Conservation (phyloP, 2,113 vertebrate species). For the Arenaria interpres region DNA sequence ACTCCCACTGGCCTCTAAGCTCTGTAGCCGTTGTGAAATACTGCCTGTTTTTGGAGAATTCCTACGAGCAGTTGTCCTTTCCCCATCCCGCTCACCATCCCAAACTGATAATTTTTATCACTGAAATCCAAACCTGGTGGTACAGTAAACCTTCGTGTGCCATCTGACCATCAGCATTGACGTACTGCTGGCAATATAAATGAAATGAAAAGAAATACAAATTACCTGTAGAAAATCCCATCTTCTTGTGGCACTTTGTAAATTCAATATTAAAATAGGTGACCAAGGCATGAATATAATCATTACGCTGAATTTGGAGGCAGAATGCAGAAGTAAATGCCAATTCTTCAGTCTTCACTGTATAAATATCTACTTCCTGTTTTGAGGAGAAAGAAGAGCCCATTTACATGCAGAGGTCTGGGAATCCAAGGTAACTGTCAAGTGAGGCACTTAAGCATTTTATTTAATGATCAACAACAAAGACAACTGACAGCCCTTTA, state of each 20-base stretch:
- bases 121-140: neutral
- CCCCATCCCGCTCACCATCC: neutral
- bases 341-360: conserved; percentile 90
- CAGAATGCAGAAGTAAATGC: conserved; percentile 93
- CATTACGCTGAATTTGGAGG: conserved; percentile 95
- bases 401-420: neutral
- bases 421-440: neutral
- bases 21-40: neutral
- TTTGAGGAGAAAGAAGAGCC: neutral
- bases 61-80: neutral
- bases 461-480: neutral
- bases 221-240: conserved; percentile 95
- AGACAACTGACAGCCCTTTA: neutral
- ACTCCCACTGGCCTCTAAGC: neutral
- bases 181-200: neutral
- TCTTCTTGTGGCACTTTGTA: conserved; percentile 99
- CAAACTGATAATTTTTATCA: neutral
- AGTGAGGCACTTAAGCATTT: neutral
- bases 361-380: conserved; percentile 84
- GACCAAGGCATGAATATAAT: conserved; percentile 94
- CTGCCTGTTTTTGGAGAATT: neutral
- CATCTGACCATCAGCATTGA: neutral
- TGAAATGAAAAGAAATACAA: neutral
- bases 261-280: conserved; percentile 99
- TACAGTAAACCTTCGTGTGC: neutral